Conservation (phyloP, 2,113 vertebrate genomes). For the Alligator mississippiensis region DNA sequence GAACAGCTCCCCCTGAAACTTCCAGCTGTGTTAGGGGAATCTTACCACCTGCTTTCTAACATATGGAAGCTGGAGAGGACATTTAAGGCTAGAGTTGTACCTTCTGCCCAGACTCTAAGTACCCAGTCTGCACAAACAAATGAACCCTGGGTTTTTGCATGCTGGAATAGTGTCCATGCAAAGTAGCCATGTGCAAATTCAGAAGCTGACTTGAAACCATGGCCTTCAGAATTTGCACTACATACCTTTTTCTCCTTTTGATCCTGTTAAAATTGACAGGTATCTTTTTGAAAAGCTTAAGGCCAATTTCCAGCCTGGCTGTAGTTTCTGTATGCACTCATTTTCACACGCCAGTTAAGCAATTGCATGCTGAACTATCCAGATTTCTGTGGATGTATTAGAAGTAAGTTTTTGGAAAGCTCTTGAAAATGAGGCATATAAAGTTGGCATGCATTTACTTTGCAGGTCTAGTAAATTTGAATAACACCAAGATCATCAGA, state of each 20-base stretch:
- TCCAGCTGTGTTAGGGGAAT: not conserved
- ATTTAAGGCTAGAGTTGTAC: not conserved
- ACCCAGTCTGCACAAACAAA: not conserved
- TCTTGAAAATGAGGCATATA: not conserved
- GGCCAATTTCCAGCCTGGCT: not conserved
- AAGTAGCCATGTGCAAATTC: not conserved
- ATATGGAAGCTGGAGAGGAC: not conserved
- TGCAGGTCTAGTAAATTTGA: not conserved
- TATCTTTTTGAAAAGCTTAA: not conserved
- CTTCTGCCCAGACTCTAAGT: not conserved
- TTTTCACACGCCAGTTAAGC: not conserved
- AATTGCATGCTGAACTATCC: not conserved
- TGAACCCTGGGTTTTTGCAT: not conserved
- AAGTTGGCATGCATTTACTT: not conserved
- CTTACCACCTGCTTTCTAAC: not conserved
- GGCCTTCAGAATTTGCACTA: not conserved
- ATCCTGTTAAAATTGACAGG: not conserved
- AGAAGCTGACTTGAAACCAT: not conserved
- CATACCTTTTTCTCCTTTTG: not conserved
- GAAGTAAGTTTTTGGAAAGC: not conserved
- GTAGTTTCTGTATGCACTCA: not conserved
- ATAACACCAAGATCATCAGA: not conserved
- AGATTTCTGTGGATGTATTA: not conserved
- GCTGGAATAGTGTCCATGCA: not conserved
- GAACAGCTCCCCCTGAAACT: not conserved